Evolutionary conservation across 2,888 invertebrate species (phyloP), one percentile per base, ranked within the genome.

Genomic region (Leptinotarsa haldemani): DNA sequence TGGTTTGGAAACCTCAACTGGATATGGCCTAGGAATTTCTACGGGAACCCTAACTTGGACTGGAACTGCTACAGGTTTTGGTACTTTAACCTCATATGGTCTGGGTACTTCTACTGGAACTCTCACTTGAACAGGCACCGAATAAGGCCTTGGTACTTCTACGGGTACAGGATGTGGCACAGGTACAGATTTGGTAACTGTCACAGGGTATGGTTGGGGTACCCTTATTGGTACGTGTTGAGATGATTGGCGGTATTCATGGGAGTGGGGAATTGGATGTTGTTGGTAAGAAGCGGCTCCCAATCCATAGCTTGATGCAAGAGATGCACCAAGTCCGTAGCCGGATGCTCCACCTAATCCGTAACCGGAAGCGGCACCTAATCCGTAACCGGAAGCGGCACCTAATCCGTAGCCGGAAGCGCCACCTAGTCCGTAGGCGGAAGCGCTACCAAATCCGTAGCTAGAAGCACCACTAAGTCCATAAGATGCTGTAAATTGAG

Each of bases 21-120:
- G 82, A 77, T 85, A 84, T n/a, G 85, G 84, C 77, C 80, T 84
- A 16, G 79, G 80, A 61, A 79, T 82, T 25, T 81, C 79, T 16
- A 83, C 82, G 53, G 83, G 83, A 70, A 73, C 69, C 52, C 58
- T 63, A 2, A 71, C 75, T 52, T 74, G 73, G 5, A 76, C 82
- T 64, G 81, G 80, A 47, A 80, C 79, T 18, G 78, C 74, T 48
- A 82, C 78, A 7, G 79, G 80, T 68, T 77, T 79, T 15, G 80
- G 79, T 48, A 83, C 75, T 65, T 73, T 75, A 15, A 83, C 81
- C 40, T 80, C 76, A 76, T 85, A 84, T 9, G 85, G 84, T 77
- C 79, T 82, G 16, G 84, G 82, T 66, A 84, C 82, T 75, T 82
- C 83, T 15, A 82, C 81, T 63, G 84, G 83, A 58, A 83, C 82